Conservation (phyloP, 2,888 invertebrate genomes). For the Pocota personata region DNA sequence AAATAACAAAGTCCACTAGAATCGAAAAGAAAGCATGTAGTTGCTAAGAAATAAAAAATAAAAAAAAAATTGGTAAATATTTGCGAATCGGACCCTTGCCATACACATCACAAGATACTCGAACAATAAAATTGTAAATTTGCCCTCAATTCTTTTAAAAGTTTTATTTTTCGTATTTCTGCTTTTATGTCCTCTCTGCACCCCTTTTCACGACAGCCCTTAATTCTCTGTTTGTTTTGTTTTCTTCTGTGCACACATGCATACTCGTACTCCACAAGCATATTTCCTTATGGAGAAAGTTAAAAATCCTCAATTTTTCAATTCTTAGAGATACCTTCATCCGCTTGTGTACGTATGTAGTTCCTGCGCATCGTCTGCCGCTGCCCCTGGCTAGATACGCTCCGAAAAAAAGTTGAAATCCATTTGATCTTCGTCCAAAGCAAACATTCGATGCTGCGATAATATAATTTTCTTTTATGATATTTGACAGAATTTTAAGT, state of each 20-base stretch:
- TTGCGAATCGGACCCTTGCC: conserved; percentile 62
- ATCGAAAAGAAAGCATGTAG: conserved; percentile 26
- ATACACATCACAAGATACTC: conserved; percentile 44
- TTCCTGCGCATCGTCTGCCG: conserved; percentile 29
- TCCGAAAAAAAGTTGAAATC: conserved; percentile 38
- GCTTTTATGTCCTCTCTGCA: conserved; percentile 34
- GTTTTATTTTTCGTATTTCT: conserved; percentile 51
- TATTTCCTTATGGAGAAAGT: conserved; percentile 62
- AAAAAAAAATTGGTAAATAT: conserved; percentile 64
- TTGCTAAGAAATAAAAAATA: conserved; percentile 24
- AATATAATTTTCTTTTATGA: conserved; percentile 73
- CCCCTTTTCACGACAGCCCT: conserved; percentile 34
- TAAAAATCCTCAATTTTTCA: conserved; percentile 41
- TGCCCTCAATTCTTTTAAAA: conserved; percentile 66
- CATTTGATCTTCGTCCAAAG: conserved; percentile 72
- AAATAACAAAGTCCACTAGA: conserved; percentile 54
- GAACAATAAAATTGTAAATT: conserved; percentile 71
- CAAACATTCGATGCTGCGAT: conserved; percentile 71
- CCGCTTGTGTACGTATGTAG: conserved; percentile 19
- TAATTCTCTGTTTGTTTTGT: conserved; percentile 60
- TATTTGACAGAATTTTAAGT: conserved; percentile 74
- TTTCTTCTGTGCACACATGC: conserved; percentile 50
- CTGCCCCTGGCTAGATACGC: conserved; percentile 31
- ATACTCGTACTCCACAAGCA: conserved; percentile 46
- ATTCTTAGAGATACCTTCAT: conserved; percentile 49